phyloP scores from a whole-genome alignment of 1,140 invertebrate genomes.

The Zaprionus lachaisei region DNA sequence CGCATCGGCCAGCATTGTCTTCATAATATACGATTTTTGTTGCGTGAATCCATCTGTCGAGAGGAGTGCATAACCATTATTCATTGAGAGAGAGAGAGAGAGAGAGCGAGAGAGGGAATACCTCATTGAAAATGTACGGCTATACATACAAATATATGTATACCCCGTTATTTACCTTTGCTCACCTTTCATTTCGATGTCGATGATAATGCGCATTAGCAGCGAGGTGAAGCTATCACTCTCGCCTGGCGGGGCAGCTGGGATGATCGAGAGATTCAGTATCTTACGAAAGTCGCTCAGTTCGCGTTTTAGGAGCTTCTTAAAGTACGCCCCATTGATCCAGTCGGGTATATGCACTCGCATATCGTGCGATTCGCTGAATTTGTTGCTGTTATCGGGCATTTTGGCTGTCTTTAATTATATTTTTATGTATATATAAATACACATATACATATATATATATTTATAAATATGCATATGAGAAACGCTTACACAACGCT shows the following conservation, averaged over 20 bases:
- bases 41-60: constrained; percentile 73
- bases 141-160: constrained; percentile 4
- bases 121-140: not conserved
- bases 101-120: constrained; percentile 7
- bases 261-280: constrained; percentile 70
- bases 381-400: constrained; percentile 81
- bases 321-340: constrained; percentile 74
- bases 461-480: not conserved
- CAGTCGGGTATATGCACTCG: constrained; percentile 69
- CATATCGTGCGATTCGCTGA: constrained; percentile 53
- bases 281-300: constrained; percentile 73
- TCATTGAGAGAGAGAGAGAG: not conserved
- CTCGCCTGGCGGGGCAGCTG: constrained; percentile 75
- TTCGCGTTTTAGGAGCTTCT: constrained; percentile 69
- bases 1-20: constrained; percentile 73
- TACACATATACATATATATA: not conserved
- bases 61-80: not conserved
- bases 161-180: constrained; percentile 25
- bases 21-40: constrained; percentile 77
- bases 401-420: constrained; percentile 30
- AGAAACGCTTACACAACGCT: not conserved
- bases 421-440: not conserved
- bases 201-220: constrained; percentile 77
- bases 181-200: constrained; percentile 82
- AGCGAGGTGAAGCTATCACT: constrained; percentile 69